These are phyloP conservation scores for Entomobrya proxima DNA, from an alignment of 2,888 invertebrate species.

Conservation along the genomic window DNA sequence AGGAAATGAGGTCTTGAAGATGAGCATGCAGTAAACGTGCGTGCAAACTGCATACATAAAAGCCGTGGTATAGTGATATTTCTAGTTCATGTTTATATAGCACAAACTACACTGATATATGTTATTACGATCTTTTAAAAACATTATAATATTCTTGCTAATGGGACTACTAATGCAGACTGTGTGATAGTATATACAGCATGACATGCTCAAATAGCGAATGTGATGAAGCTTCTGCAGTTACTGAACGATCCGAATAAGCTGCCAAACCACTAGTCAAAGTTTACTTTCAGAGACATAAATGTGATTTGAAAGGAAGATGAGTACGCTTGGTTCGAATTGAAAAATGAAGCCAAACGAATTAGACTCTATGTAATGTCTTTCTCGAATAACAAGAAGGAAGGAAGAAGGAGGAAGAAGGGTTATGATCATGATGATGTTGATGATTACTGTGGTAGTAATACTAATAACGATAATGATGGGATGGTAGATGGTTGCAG, in stretches of 20 bases:
- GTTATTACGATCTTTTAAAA: no score
- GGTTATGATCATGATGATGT: conserved; percentile 19
- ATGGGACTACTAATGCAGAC: no score
- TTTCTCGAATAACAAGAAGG: conserved; percentile 7
- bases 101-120: not conserved
- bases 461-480: conserved; percentile 17
- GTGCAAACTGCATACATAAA: not conserved
- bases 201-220: no score
- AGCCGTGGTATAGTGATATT: not conserved
- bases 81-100: not conserved
- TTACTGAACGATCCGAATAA: no score
- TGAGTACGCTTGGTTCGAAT: not conserved
- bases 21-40: not conserved
- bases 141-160: no score
- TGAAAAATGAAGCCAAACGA: not conserved
- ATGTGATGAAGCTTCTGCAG: no score
- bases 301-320: not conserved
- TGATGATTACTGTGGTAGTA: not conserved
- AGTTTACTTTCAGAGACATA: no score
- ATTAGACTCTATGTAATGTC: not conserved
- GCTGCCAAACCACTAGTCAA: no score
- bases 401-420: conserved; percentile 33
- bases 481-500: not conserved
- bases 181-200: no score
- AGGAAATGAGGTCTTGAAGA: conserved; percentile 62